Conservation (phyloP, 2,888 invertebrate genomes). For the Microctonus hyperodae region DNA sequence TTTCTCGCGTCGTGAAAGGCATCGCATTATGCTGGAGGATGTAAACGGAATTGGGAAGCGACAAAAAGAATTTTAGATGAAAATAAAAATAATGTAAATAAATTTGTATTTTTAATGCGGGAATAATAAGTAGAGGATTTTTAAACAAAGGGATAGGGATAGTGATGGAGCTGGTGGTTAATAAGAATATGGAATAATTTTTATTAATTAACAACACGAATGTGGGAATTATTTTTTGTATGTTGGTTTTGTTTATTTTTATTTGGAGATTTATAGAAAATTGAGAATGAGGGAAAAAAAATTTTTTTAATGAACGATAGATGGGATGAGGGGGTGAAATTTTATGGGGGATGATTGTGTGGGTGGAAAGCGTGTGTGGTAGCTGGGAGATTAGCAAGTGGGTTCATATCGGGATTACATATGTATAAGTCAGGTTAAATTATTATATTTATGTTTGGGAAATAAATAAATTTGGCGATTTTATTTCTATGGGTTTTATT, state of each 20-base stretch:
- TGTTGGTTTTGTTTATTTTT: no score
- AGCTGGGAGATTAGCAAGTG: constrained; percentile 57
- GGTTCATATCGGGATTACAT: constrained; percentile 62
- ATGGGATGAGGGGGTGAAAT: constrained; percentile 23
- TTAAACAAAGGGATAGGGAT: no score
- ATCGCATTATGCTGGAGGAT: constrained; percentile 37
- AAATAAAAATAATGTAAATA: not conserved
- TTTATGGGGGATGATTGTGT: constrained; percentile 34
- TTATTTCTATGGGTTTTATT: not conserved
- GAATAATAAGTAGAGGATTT: no score
- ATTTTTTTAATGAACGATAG: not conserved
- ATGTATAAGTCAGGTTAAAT: constrained; percentile 63
- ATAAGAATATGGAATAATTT: no score
- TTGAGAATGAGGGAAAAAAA: constrained; percentile 28
- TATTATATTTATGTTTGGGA: constrained; percentile 50
- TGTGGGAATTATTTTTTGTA: no score
- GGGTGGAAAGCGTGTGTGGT: constrained; percentile 57
- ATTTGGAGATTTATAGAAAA: no score
- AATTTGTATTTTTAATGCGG: constrained; percentile 24
- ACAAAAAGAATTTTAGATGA: constrained; percentile 40
- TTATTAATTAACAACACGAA: no score
- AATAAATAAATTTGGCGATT: no score
- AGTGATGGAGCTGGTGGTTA: no score
- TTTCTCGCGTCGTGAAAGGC: constrained; percentile 43
- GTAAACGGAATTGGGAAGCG: constrained; percentile 38